phyloP scores from a whole-genome alignment of 2,888 invertebrate genomes.

The Anodontia alba region DNA sequence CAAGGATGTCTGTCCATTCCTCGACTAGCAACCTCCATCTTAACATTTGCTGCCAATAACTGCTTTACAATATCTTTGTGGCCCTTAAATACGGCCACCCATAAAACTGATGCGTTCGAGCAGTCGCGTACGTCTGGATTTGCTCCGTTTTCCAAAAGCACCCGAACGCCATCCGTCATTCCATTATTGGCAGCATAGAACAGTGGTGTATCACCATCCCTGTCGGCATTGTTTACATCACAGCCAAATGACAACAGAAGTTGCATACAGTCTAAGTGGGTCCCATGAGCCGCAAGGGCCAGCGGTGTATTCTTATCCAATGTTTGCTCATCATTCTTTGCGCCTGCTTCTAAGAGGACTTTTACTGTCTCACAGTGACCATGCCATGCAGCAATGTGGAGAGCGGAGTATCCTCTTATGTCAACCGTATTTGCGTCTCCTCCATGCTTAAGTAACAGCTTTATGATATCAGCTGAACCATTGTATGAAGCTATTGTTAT shows the following conservation, averaged over 20 bases:
- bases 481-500: conserved; percentile 66
- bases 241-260: conserved; percentile 65
- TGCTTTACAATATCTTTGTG: conserved; percentile 55
- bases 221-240: conserved; percentile 75
- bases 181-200: conserved; percentile 74
- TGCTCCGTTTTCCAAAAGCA: conserved; percentile 70
- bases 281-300: conserved; percentile 74
- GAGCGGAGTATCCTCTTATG: conserved; percentile 67
- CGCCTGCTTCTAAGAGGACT: conserved; percentile 60
- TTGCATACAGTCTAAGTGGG: conserved; percentile 52
- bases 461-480: conserved; percentile 51
- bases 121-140: conserved; percentile 67
- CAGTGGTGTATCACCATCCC: conserved; percentile 75
- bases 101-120: conserved; percentile 68
- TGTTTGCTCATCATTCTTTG: conserved; percentile 64
- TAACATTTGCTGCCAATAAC: conserved; percentile 67
- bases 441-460: conserved; percentile 62
- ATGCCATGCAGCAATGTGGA: conserved; percentile 77
- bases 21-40: conserved; percentile 52
- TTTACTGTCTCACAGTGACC: conserved; percentile 63
- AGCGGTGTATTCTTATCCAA: conserved; percentile 72
- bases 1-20: conserved; percentile 68
- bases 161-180: conserved; percentile 55
- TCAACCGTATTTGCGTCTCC: conserved; percentile 63
- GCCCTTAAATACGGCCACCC: conserved; percentile 72